These are phyloP conservation scores for Marmota monax DNA, from an alignment of 2,113 vertebrate species.

Conservation along the genomic window DNA sequence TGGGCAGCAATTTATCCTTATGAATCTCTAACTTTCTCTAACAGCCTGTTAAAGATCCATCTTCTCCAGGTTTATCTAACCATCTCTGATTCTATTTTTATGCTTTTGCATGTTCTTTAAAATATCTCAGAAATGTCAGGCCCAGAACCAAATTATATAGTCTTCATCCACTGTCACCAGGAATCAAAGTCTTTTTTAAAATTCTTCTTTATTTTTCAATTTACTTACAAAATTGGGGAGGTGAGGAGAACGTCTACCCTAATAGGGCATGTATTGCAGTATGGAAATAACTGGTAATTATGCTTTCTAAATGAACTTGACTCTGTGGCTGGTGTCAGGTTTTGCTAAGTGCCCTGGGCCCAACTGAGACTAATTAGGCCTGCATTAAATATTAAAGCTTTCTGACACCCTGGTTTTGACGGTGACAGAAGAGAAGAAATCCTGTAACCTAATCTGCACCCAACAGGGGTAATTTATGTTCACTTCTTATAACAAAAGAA, in stretches of 20 bases:
- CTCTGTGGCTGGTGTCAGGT: constrained; percentile 88
- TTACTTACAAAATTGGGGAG: constrained; percentile 77
- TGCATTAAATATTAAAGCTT: constrained; percentile 92
- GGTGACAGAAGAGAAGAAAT: constrained; percentile 90
- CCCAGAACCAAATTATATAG: constrained; percentile 81
- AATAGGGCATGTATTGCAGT: constrained; percentile 76
- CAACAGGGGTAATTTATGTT: constrained; percentile 90
- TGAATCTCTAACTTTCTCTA: constrained; percentile 63
- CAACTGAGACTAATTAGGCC: constrained; percentile 90
- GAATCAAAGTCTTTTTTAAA: constrained; percentile 68
- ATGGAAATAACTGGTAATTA: constrained; percentile 88
- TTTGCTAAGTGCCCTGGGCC: constrained; percentile 89
- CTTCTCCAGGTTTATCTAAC: constrained; percentile 7
- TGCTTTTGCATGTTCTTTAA: constrained; percentile 64
- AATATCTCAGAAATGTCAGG: constrained; percentile 82
- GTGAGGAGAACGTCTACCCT: constrained; percentile 76
- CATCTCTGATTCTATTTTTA: constrained; percentile 65
- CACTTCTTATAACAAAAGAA: constrained; percentile 88
- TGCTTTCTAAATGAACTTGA: constrained; percentile 90
- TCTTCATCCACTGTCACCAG: constrained; percentile 80
- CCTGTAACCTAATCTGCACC: constrained; percentile 89
- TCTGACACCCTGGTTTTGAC: constrained; percentile 88
- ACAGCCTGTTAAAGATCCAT: constrained; percentile 47
- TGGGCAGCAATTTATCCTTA: background rate
- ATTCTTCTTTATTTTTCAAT: constrained; percentile 71